A percentile compares a stretch with the other conserved stretches of the same genome.
These are phyloP conservation scores for Amblyjoppa fuscipennis DNA, from an alignment of 2,888 invertebrate species.

Conservation along the genomic window DNA sequence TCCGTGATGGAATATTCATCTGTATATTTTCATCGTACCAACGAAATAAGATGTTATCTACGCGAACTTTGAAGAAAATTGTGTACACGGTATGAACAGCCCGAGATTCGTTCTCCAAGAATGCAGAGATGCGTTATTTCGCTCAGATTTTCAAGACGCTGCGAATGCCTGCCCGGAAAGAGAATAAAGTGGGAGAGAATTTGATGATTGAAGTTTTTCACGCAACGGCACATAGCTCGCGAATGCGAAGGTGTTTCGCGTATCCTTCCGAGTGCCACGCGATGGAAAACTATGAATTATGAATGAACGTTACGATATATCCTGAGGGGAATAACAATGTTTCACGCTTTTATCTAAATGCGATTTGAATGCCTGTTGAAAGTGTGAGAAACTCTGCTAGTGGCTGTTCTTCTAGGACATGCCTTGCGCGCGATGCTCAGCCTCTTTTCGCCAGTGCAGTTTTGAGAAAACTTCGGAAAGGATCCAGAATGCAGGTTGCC, in stretches of 20 bases:
- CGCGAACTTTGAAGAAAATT: not conserved
- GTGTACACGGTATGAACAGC: slow-evolving; percentile 6
- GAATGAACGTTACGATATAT: slow-evolving; percentile 75
- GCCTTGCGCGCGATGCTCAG: slow-evolving; percentile 27
- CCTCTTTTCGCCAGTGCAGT: not conserved
- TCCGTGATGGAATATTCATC: not conserved
- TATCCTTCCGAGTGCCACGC: slow-evolving; percentile 5
- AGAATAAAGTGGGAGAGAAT: slow-evolving; percentile 60
- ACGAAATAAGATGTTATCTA: slow-evolving; percentile 7
- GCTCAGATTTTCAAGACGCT: slow-evolving; percentile 29
- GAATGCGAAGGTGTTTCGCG: slow-evolving; percentile 27
- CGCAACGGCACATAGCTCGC: not conserved
- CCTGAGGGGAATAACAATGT: slow-evolving; percentile 64
- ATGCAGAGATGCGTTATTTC: slow-evolving; percentile 19
- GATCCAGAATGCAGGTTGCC: not conserved
- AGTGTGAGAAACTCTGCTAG: slow-evolving; percentile 41
- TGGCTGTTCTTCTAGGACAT: slow-evolving; percentile 6
- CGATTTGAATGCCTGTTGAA: slow-evolving; percentile 72
- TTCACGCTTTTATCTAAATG: slow-evolving; percentile 74
- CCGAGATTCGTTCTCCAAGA: slow-evolving; percentile 25
- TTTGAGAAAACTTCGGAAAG: slow-evolving; percentile 7
- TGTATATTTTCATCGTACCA: not conserved
- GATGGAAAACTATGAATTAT: slow-evolving; percentile 74
- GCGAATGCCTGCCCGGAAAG: slow-evolving; percentile 28
- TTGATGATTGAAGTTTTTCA: slow-evolving; percentile 56